Evolutionary conservation across 1,140 invertebrate species (phyloP), one percentile per base, ranked within the genome.

Genomic region (Macrobrachium nipponense): DNA sequence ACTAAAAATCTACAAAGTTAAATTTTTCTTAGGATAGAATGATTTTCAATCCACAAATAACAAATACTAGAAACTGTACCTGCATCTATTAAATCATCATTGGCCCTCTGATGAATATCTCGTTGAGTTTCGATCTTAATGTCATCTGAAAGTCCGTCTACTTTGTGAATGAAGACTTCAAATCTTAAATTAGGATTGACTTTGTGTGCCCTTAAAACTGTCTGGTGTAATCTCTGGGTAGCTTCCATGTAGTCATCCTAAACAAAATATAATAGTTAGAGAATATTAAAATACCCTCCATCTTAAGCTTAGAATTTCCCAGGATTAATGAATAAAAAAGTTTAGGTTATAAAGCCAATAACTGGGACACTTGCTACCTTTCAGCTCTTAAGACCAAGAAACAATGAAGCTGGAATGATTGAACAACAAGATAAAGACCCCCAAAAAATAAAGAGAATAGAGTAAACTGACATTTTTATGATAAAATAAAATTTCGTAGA

Each of bases 121-220:
- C 98, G 93, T 91, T 99, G 98, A 61, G 97, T 97, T 93, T 99
- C 98, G 93, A 99, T 99, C 94, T 99, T 99, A 89, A 97, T 97
- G 92, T 99, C 98, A 92, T 99, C 98, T 66, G 96, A 97, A n/a
- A 99, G 93, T 14, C 98, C 98, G 93, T 99, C 98, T 7, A 99
- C 97, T 94, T 99, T 99, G 92, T 99, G 98, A 90, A 99, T 99
- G 90, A 99, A 99, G 18, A 94, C 98, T 94, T 99, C 98, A 94
- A 99, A 99, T 91, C 98, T 98, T 83, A 99, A 99, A 80, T 96
- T 95, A 73, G 95, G 95, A 93, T 99, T 99, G 12, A 99, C 96
- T 92, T 97, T 97, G 91, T 97, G 98, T 14, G 98, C 98, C 91
- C 97, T 96, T 6, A 96, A 96, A 8, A 99, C 97, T 44, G 97